These are phyloP conservation scores for Alfaro cultratus DNA, from an alignment of 2,797 vertebrate species.

Conservation along the genomic window DNA sequence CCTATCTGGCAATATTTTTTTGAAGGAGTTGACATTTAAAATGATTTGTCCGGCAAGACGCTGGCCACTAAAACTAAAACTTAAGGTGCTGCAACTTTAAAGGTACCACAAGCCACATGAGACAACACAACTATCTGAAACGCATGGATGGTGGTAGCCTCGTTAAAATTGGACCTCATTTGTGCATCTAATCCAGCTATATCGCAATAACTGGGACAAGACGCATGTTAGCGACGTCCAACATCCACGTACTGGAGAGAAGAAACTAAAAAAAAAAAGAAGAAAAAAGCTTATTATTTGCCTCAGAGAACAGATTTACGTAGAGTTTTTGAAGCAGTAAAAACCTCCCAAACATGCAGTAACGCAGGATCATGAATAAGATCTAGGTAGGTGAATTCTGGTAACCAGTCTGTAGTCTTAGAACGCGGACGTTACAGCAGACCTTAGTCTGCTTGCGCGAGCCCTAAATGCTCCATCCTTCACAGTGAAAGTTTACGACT, in stretches of 20 bases:
- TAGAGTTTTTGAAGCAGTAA: conserved; percentile 22
- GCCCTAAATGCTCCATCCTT: conserved; percentile 43
- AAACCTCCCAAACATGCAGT: conserved; percentile 59
- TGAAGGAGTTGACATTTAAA: conserved; percentile 26
- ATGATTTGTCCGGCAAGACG: conserved; percentile 53
- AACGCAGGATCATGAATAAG: conserved; percentile 40
- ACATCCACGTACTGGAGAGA: conserved; percentile 50
- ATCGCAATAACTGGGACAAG: conserved; percentile 45
- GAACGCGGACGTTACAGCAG: conserved; percentile 42
- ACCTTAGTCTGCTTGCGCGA: conserved; percentile 48
- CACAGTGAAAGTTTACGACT: conserved; percentile 66
- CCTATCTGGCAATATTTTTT: conserved; percentile 13
- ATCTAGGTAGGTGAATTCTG: conserved; percentile 28
- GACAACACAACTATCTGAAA: conserved; percentile 52
- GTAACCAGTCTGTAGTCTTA: conserved; percentile 30
- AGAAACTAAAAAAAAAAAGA: conserved; percentile 20
- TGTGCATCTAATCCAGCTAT: conserved; percentile 29
- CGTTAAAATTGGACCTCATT: conserved; percentile 23
- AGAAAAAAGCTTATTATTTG: conserved; percentile 8
- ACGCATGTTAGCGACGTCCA: conserved; percentile 35
- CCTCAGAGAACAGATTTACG: conserved; percentile 13
- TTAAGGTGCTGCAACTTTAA: conserved; percentile 39
- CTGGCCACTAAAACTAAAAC: conserved; percentile 44
- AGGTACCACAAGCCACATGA: conserved; percentile 55
- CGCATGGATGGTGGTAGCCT: conserved; percentile 25